A percentile compares a stretch with the other conserved stretches of the same genome.
Evolutionary conservation across 2,113 vertebrate genomes (phyloP).

Genomic region (Cynopterus brachyotis): DNA sequence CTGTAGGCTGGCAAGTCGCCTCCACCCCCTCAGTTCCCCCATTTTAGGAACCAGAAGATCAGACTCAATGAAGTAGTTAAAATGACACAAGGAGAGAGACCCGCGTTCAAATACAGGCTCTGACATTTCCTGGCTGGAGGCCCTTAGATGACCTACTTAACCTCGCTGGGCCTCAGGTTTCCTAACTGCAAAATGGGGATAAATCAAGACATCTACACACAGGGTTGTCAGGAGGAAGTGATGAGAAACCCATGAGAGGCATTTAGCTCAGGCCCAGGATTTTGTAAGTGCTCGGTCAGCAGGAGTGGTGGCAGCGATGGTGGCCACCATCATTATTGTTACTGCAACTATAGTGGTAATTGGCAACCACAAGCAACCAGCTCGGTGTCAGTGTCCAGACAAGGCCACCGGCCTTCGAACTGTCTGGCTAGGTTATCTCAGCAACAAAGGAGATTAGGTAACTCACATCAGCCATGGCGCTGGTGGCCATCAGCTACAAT

Average conservation of each 20-base stretch:
- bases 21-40: neutral
- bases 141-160: neutral
- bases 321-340: fast-evolving
- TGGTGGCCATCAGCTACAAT: neutral
- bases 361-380: neutral
- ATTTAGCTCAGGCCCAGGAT: fast-evolving
- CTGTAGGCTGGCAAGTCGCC: neutral
- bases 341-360: fast-evolving
- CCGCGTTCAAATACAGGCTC: neutral
- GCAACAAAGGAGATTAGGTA: neutral
- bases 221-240: fast-evolving
- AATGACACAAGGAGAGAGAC: neutral
- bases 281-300: fast-evolving
- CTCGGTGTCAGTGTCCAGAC: neutral
- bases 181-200: neutral
- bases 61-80: neutral
- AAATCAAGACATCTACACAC: fast-evolving
- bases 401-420: neutral
- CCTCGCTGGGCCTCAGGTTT: neutral
- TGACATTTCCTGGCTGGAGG: neutral
- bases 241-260: fast-evolving
- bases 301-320: fast-evolving
- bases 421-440: neutral
- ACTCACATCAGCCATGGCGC: neutral
- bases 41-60: neutral